phyloP scores from a whole-genome alignment of 2,113 vertebrate genomes.

The Abramis brama region DNA sequence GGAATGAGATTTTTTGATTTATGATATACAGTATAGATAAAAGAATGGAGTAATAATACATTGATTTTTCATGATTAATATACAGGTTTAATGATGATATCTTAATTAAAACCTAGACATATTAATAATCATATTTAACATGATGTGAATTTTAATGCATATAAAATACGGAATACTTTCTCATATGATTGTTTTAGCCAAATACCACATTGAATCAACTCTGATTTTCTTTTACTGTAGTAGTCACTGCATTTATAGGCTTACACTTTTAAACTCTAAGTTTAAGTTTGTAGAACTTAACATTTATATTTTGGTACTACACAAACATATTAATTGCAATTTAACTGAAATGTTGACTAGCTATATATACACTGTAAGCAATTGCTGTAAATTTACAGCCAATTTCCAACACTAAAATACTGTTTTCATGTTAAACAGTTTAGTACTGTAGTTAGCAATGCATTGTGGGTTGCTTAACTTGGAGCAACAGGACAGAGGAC shows the following conservation, averaged over 20 bases:
- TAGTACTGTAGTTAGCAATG: too few species aligned
- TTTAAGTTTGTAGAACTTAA: too few species aligned
- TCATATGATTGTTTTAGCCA: background rate
- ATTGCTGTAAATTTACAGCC: too few species aligned
- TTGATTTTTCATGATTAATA: background rate
- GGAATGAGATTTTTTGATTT: too few species aligned
- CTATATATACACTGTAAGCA: background rate
- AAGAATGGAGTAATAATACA: background rate
- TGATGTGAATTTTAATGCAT: background rate
- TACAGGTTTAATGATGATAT: background rate
- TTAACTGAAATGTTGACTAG: background rate
- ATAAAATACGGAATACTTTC: background rate
- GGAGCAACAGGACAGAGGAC: too few species aligned
- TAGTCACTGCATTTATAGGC: background rate
- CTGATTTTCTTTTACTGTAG: background rate
- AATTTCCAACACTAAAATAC: too few species aligned
- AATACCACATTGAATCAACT: background rate
- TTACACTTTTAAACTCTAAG: too few species aligned
- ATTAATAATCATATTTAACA: background rate
- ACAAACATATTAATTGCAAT: too few species aligned
- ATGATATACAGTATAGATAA: background rate
- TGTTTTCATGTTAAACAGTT: too few species aligned
- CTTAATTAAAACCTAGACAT: background rate
- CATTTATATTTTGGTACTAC: too few species aligned
- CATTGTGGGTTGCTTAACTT: too few species aligned